Base-by-base conservation (phyloP, 2,113 vertebrate genomes). In the Ptilonorhynchus violaceus region DNA sequence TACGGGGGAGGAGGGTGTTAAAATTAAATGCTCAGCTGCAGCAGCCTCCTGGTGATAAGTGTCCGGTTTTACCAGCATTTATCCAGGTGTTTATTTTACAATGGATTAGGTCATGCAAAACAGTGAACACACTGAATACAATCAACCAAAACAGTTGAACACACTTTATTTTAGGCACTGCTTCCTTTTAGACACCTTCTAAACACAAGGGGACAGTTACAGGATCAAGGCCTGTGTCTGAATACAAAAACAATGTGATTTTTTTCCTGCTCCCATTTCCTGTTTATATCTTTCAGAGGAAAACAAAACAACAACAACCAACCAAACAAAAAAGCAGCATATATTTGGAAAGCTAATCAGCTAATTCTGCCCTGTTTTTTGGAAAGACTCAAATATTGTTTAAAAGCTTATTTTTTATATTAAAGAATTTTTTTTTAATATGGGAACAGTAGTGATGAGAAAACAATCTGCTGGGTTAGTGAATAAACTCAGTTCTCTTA, bases 41-140 rank as follows among this genome's bases (percentile, higher is more conserved):
- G 28, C 42, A 92, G 28, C 35, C 13, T 81, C 60, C 28, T 55
- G 70, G 46, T 90, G 50, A 6, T 20, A 75, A 62, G 22, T 44
- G 53, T 76, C 63, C 75, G 14, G 30, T 69, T 78, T 49, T 88
- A 73, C 46, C 52, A 87, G 28, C 13, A 30, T 58, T 89, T 85
- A 47, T 50, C 50, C 69, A 72, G 76, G 42, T 92, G 88, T 83
- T 95, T 73, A 69, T 94, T 80, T 89, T 33, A 75, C 39, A 87
- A 1, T 78, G 39, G 58, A 10, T 89, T 77, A 85, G 64, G n/a
- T 75, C 84, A 78, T 41, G 39, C n/a, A 50, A 63, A 90, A 50
- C 52, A 56, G n/a, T 6, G 14, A 77, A 64, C 28, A 13, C 3
- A 4, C 10, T 37, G 80, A 87, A 72, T 60, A 33, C 49, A 85